These are phyloP conservation scores for Rhabditoides inermis DNA, from an alignment of 2,888 invertebrate genomes.

Conservation along the genomic window DNA sequence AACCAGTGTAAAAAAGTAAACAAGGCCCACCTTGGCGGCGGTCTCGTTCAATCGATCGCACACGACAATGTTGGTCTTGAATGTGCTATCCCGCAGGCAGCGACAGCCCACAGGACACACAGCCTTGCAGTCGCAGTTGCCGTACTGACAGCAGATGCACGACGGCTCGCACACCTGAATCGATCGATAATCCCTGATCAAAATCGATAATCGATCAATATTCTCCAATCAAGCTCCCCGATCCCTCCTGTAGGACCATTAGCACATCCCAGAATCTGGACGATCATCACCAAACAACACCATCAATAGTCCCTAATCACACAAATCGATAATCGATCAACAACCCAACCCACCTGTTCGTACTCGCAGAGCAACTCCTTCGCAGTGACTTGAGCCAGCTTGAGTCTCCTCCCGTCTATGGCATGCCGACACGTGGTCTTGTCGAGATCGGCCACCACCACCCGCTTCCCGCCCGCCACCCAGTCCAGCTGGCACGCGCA, in stretches of 20 bases:
- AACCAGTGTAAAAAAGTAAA: no score
- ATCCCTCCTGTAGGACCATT: background rate
- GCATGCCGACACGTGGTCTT: constrained; percentile 73
- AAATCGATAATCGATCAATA: background rate
- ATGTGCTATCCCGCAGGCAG: constrained; percentile 78
- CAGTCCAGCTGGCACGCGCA: constrained; percentile 86
- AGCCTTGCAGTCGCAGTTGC: constrained; percentile 85
- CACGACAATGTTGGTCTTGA: constrained; percentile 61
- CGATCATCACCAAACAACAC: constrained; percentile 67
- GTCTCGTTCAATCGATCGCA: constrained; percentile 18
- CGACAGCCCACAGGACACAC: constrained; percentile 78
- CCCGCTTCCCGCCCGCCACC: constrained; percentile 66
- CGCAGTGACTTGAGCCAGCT: constrained; percentile 12
- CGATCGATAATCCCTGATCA: constrained; percentile 59
- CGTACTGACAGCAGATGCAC: constrained; percentile 82
- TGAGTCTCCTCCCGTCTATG: constrained; percentile 59
- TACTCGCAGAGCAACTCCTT: constrained; percentile 39
- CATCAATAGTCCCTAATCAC: constrained; percentile 51
- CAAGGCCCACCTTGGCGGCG: constrained; percentile 2
- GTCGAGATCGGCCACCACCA: constrained; percentile 72
- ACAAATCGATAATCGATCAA: background rate
- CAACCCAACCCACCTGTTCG: constrained; percentile 9
- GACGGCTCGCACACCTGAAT: constrained; percentile 69
- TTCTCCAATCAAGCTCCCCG: background rate
- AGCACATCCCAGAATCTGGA: background rate